Conservation (phyloP, 92 coral and sea anemone species). For the Blastomussa wellsi region DNA sequence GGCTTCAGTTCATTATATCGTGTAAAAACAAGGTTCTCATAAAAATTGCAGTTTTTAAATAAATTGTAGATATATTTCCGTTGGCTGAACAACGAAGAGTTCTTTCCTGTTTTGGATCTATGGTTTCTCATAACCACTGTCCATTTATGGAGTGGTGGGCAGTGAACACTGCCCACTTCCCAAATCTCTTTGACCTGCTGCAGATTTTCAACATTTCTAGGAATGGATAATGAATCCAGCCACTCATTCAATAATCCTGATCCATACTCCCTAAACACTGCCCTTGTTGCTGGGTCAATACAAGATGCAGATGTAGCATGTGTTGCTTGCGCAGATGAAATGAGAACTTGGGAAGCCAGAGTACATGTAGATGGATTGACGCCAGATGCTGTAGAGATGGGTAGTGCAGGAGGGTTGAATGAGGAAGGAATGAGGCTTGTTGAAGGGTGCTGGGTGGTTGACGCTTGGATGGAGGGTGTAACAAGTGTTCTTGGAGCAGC, state of each 20-base stretch:
- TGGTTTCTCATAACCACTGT: constrained; percentile 38
- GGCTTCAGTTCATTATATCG: neutral
- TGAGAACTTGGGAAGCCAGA: too few relatives aligned
- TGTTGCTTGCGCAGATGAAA: too few relatives aligned
- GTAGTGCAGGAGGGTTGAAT: too few relatives aligned
- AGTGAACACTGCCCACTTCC: constrained; percentile 42
- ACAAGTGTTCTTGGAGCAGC: too few relatives aligned
- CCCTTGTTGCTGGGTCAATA: neutral
- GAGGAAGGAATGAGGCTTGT: too few relatives aligned
- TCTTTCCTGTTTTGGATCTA: neutral
- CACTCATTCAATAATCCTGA: neutral
- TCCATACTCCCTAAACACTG: constrained; percentile 12
- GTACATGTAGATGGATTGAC: too few relatives aligned
- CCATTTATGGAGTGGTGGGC: constrained; percentile 50
- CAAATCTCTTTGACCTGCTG: constrained; percentile 37
- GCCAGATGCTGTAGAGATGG: too few relatives aligned
- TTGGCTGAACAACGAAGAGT: neutral
- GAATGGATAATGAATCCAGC: constrained; percentile 43
- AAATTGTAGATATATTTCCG: constrained; percentile 24
- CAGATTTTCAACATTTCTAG: constrained; percentile 44
- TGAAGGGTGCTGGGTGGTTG: too few relatives aligned
- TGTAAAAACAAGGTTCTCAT: constrained; percentile 21
- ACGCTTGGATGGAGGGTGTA: too few relatives aligned
- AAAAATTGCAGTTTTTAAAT: constrained; percentile 26
- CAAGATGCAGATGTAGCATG: neutral